Conservation (phyloP, 2,113 vertebrate genomes). For the Sinosuthora webbiana region DNA sequence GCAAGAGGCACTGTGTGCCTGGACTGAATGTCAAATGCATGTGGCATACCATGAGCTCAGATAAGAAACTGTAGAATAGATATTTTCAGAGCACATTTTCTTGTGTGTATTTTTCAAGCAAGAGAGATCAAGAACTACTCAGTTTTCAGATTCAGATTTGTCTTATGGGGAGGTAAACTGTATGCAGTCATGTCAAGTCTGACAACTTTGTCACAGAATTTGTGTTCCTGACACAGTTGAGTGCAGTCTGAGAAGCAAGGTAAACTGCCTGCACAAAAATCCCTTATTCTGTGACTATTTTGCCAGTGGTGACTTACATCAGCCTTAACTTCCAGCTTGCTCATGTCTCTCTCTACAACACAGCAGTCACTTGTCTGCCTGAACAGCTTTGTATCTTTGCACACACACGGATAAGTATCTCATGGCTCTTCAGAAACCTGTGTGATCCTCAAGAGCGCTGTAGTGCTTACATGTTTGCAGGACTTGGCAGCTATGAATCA, state of each 20-base stretch:
- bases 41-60: neutral
- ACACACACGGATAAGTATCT: neutral
- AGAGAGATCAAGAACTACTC: neutral
- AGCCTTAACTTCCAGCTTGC: neutral
- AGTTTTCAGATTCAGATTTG: neutral
- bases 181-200: neutral
- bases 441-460: neutral
- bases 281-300: neutral
- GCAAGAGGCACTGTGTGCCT: neutral
- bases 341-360: rapidly evolving
- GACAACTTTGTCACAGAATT: rapidly evolving
- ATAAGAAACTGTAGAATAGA: neutral
- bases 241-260: neutral
- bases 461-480: neutral
- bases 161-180: neutral
- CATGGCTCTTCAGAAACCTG: neutral
- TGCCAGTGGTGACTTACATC: neutral
- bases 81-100: neutral
- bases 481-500: neutral
- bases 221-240: neutral
- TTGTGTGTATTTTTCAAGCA: neutral
- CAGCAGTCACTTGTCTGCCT: neutral
- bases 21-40: neutral
- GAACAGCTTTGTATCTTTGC: neutral
- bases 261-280: neutral